A percentile compares a stretch with the other conserved stretches of the same genome.
These are phyloP conservation scores for Lepisosteus oculatus DNA, from an alignment of 2,113 vertebrate species.

Conservation along the genomic window DNA sequence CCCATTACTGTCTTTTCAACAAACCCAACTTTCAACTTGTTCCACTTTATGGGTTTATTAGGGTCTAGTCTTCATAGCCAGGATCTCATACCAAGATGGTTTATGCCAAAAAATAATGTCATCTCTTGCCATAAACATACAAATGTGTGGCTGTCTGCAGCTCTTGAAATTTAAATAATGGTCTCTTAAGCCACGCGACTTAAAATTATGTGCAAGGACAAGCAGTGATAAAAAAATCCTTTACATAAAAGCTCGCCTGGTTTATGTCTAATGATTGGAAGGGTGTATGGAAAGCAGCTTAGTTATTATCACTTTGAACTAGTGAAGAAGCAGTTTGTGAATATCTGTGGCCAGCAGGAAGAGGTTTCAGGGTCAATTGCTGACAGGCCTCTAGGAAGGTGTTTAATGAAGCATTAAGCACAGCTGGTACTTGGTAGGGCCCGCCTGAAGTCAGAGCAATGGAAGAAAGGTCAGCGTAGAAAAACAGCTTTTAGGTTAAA, in stretches of 20 bases:
- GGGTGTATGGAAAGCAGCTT: slow-evolving; percentile 33
- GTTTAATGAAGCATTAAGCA: slow-evolving; percentile 68
- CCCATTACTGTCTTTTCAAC: no score
- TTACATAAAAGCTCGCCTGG: not conserved
- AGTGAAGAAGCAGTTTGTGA: slow-evolving; percentile 1
- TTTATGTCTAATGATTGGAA: slow-evolving; percentile 7
- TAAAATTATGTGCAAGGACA: no score
- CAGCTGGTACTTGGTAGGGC: slow-evolving; percentile 65
- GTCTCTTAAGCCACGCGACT: no score
- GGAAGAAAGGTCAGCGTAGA: slow-evolving; percentile 55
- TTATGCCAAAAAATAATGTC: no score
- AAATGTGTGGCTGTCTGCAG: no score
- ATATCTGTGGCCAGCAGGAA: slow-evolving; percentile 45
- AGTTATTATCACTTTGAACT: slow-evolving; percentile 20
- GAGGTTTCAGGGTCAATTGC: slow-evolving; percentile 56
- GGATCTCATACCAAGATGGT: no score
- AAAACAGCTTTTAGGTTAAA: slow-evolving; percentile 34
- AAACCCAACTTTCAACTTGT: no score
- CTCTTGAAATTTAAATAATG: no score
- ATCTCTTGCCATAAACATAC: no score
- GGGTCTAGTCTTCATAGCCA: no score
- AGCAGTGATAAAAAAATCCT: not conserved
- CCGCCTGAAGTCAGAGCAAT: slow-evolving; percentile 48
- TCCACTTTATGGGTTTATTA: no score
- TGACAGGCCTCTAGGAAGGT: slow-evolving; percentile 51